phyloP scores from a whole-genome alignment of 64 coral and sea anemone species.

The Porites lutea region DNA sequence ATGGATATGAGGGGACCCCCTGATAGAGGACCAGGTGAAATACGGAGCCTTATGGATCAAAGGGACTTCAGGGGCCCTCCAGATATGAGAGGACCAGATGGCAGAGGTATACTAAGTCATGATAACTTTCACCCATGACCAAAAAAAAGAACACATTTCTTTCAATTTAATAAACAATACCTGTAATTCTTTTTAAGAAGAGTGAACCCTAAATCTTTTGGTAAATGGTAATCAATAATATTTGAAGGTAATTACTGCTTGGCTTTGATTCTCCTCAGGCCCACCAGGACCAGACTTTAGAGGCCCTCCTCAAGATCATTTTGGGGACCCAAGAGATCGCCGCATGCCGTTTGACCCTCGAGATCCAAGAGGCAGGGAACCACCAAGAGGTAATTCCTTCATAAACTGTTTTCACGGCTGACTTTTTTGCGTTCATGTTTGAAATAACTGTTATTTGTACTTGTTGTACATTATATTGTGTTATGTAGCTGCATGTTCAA shows the following conservation, averaged over 20 bases:
- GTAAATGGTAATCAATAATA: too few relatives aligned
- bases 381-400: constrained; percentile 55
- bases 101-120: constrained; percentile 15
- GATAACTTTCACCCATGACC: too few relatives aligned
- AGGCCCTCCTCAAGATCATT: constrained; percentile 81
- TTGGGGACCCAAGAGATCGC: constrained; percentile 76
- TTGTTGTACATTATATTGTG: too few relatives aligned
- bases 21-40: constrained; percentile 52
- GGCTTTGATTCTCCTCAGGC: not conserved
- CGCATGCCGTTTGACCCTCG: constrained; percentile 85
- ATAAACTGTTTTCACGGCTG: not conserved
- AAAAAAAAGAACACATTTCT: too few relatives aligned
- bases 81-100: constrained; percentile 84
- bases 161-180: too few relatives aligned
- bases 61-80: constrained; percentile 80
- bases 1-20: constrained; percentile 45
- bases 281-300: constrained; percentile 80
- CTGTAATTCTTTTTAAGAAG: too few relatives aligned
- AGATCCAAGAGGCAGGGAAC: constrained; percentile 78
- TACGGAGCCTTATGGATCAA: constrained; percentile 48
- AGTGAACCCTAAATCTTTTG: too few relatives aligned
- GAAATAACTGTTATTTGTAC: too few relatives aligned
- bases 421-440: not conserved
- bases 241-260: too few relatives aligned
- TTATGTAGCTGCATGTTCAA: too few relatives aligned